phyloP scores from a whole-genome alignment of 1,140 invertebrate genomes.

The Myzus persicae region DNA sequence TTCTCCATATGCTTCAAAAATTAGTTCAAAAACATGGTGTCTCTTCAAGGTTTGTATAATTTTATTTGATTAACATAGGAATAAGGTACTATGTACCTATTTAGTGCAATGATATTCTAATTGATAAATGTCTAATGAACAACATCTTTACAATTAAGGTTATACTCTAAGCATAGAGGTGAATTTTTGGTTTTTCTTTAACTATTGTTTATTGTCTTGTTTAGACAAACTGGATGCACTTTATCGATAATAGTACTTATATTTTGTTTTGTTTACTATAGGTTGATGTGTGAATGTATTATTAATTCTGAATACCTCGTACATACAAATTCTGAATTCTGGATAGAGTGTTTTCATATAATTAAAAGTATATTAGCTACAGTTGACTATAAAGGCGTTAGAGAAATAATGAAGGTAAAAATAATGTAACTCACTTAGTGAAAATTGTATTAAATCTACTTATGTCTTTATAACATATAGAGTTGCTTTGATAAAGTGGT shows the following conservation, averaged over 20 bases:
- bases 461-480: slow-evolving; percentile 64
- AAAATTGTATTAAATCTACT: background rate
- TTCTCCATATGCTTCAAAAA: slow-evolving; percentile 50
- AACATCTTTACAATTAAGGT: background rate
- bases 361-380: slow-evolving; percentile 85
- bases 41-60: slow-evolving; percentile 30
- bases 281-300: slow-evolving; percentile 85
- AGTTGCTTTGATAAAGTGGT: slow-evolving; percentile 87
- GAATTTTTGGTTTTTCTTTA: background rate
- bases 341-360: slow-evolving; percentile 86
- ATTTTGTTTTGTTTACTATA: slow-evolving; percentile 65
- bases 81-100: background rate
- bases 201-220: background rate
- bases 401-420: slow-evolving; percentile 88
- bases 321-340: slow-evolving; percentile 81
- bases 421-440: background rate
- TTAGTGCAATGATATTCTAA: background rate
- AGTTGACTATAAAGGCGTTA: slow-evolving; percentile 94
- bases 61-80: background rate
- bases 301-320: slow-evolving; percentile 80
- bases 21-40: slow-evolving; percentile 50
- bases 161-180: background rate
- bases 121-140: background rate
- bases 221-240: background rate
- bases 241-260: background rate